Evolutionary conservation across 2,797 vertebrate species (phyloP).

Genomic region (Craterocephalus amniculus): DNA sequence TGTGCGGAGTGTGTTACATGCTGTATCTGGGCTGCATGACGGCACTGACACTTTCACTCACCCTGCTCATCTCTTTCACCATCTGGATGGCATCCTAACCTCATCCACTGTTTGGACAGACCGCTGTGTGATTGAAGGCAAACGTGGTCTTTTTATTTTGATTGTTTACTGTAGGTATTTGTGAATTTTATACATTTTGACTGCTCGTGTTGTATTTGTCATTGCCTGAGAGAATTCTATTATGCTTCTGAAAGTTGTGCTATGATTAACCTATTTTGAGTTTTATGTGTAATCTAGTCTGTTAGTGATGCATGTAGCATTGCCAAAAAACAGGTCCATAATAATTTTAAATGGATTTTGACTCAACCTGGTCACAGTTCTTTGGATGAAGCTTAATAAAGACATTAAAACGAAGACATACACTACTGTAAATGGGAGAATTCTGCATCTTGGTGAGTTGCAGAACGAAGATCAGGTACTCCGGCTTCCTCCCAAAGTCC

Average conservation of each 20-base stretch:
- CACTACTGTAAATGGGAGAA: too few species aligned
- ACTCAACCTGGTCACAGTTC: background rate
- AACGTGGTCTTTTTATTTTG: background rate
- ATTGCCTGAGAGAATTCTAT: background rate
- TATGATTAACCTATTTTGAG: background rate
- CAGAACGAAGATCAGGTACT: too few species aligned
- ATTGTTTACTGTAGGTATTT: constrained; percentile 12
- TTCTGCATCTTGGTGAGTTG: background rate
- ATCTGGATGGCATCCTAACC: constrained; percentile 95
- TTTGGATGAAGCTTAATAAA: constrained; percentile 16
- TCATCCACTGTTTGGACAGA: constrained; percentile 25
- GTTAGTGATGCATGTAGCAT: too few species aligned
- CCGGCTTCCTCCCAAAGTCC: too few species aligned
- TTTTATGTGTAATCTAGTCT: background rate
- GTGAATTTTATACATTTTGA: background rate
- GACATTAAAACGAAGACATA: background rate
- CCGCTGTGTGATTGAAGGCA: background rate
- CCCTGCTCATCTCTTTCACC: constrained; percentile 87
- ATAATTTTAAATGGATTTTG: background rate
- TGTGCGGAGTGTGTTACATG: constrained; percentile 83
- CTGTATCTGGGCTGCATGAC: constrained; percentile 83
- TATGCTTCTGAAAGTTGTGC: background rate
- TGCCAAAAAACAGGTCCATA: constrained; percentile 1
- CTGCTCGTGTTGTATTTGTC: background rate
- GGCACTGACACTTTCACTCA: constrained; percentile 82